These are phyloP conservation scores for Apamea sordens DNA, from an alignment of 2,888 invertebrate species.

Conservation along the genomic window DNA sequence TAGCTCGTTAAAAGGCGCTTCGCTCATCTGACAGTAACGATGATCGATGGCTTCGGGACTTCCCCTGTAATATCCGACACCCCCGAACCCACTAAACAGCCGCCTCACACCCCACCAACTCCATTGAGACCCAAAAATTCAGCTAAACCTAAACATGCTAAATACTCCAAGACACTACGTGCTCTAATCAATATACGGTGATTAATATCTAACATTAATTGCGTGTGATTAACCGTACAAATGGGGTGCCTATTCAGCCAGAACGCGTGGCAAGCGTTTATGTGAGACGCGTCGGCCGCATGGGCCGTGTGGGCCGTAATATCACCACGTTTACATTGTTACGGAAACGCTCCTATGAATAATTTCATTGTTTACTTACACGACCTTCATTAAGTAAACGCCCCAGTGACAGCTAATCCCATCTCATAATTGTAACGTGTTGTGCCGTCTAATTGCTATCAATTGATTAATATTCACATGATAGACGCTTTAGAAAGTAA, in stretches of 20 bases:
- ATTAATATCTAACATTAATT: conserved; percentile 58
- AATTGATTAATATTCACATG: conserved; percentile 19
- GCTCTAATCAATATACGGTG: conserved; percentile 45
- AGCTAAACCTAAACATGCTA: conserved; percentile 44
- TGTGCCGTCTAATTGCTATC: conserved; percentile 16
- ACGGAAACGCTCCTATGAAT: conserved; percentile 53
- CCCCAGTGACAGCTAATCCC: conserved; percentile 49
- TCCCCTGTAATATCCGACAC: conserved; percentile 85
- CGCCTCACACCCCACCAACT: conserved; percentile 52
- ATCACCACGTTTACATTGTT: conserved; percentile 50
- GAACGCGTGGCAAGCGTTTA: conserved; percentile 47
- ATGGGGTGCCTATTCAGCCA: conserved; percentile 44
- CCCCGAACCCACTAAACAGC: conserved; percentile 65
- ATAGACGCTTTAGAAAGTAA: background rate
- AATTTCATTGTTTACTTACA: conserved; percentile 62
- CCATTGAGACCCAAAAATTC: conserved; percentile 60
- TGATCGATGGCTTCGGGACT: conserved; percentile 84
- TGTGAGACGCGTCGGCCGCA: conserved; percentile 8
- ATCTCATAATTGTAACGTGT: conserved; percentile 37
- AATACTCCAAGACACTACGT: conserved; percentile 35
- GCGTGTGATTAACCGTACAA: conserved; percentile 51
- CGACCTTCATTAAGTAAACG: conserved; percentile 56
- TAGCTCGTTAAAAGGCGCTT: conserved; percentile 83
- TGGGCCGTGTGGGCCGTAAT: conserved; percentile 3
- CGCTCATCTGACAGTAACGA: conserved; percentile 85